Evolutionary conservation across 2,888 invertebrate genomes (phyloP).

Genomic region (Zeuzera pyrina): DNA sequence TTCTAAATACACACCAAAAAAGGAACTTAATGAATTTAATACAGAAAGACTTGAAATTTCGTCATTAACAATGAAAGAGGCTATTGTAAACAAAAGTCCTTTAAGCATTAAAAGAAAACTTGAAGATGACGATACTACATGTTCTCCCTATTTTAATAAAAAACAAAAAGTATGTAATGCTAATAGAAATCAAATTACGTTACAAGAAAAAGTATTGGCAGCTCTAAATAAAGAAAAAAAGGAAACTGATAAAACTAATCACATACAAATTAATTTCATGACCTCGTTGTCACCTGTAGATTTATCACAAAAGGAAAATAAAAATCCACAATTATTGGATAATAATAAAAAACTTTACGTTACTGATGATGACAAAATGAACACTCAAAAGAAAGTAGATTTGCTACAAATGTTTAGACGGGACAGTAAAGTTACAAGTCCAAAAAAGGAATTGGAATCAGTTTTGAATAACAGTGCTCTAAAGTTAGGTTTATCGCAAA

Average conservation of each 20-base stretch:
- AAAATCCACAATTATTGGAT: constrained; percentile 17
- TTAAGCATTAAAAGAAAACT: constrained; percentile 37
- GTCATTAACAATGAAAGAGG: no score
- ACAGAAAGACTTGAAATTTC: no score
- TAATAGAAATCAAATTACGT: constrained; percentile 24
- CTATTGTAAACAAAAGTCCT: no score
- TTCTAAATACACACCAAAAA: constrained; percentile 4
- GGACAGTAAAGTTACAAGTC: constrained; percentile 27
- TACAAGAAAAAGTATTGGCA: constrained; percentile 48
- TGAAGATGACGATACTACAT: constrained; percentile 19
- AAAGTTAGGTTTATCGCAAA: constrained; percentile 14
- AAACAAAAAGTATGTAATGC: constrained; percentile 34
- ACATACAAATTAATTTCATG: constrained; percentile 21
- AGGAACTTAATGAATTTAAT: constrained; percentile 10
- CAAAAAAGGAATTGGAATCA: constrained; percentile 22
- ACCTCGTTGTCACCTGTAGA: constrained; percentile 21
- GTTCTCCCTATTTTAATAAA: constrained; percentile 57
- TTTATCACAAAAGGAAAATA: constrained; percentile 44
- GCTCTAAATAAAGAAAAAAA: constrained; percentile 26
- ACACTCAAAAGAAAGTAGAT: constrained; percentile 23
- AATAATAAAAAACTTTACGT: constrained; percentile 4
- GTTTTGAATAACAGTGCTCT: constrained; percentile 10
- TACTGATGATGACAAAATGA: constrained; percentile 14
- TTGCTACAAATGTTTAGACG: constrained; percentile 43
- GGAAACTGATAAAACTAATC: constrained; percentile 12